Base-by-base conservation (phyloP, 2,888 invertebrate species). In the Cordilura impudica region DNA sequence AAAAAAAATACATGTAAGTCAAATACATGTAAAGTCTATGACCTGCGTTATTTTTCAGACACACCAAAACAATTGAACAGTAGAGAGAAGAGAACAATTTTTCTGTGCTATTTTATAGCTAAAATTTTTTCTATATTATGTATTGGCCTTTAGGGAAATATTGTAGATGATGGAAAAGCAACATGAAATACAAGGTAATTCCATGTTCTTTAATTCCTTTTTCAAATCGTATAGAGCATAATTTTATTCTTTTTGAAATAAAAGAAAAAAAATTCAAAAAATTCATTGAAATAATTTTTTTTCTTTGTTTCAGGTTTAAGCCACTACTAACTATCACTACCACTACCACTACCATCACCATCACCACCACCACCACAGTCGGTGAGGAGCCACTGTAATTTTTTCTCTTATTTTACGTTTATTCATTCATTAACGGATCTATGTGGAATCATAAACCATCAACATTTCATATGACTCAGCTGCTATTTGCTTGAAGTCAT, bases 81-180 rank as follows among this genome's bases (percentile, higher is more conserved):
- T 31, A 31, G 31, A 31, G 12, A 31, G 31, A 31, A 4, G 31
- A 10, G 31, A 8, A 12, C 31, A 5, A 54, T 12, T 43, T 66
- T 16, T 18, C 16, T 12, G 8, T 21, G 23, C 43, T 19, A 18
- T 31, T 54, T 45, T 16, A 14, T 16, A 49, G 26, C 6, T 6
- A 29, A 18, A 1, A 31, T 19, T 29, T 29, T 47, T 63, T 43
- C 19, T 21, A n/a, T 74, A 77, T 81, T 73, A 70, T 74, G 66
- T 47, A 80, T 77, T 77, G 70, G 60, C 54, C 77, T 77, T 70
- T 74, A 35, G 81, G 81, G 73, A 81, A 81, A 70, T 77, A 65
- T 77, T 66, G 54, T 54, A 77, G 77, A 77, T 67, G 56, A 61
- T 16, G 43, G 53, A 56, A 74, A 60, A 81, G 43, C 58, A 53